Evolutionary conservation across 2,888 invertebrate species (phyloP).

Genomic region (Ennomos erosarius): DNA sequence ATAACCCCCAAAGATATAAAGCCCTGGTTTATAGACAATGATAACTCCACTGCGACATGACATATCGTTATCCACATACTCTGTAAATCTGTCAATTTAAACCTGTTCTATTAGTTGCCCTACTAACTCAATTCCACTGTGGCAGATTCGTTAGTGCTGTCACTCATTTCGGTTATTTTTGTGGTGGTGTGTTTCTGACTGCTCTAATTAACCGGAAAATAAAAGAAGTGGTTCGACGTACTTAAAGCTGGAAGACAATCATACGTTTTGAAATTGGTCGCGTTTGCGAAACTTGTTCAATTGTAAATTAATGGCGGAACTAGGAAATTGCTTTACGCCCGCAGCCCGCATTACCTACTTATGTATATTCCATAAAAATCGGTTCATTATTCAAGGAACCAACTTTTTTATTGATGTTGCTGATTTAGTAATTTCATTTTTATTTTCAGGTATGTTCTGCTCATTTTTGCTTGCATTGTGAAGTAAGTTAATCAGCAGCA

Average conservation of each 20-base stretch:
- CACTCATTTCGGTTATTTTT: slow-evolving; percentile 30
- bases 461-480: not conserved
- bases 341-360: too few species aligned
- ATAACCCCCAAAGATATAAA: too few species aligned
- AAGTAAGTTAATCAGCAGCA: too few species aligned
- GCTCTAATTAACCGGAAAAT: slow-evolving; percentile 22
- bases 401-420: not conserved
- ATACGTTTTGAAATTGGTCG: not conserved
- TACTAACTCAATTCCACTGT: slow-evolving; percentile 13
- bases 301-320: too few species aligned
- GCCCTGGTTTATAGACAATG: too few species aligned
- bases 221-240: slow-evolving; percentile 12
- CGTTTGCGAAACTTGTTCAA: too few species aligned
- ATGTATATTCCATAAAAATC: too few species aligned
- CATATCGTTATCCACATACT: too few species aligned
- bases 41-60: too few species aligned
- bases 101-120: not conserved
- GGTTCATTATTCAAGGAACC: too few species aligned
- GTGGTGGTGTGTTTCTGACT: slow-evolving; percentile 16
- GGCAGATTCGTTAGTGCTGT: slow-evolving; percentile 26
- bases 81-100: too few species aligned
- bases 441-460: slow-evolving; percentile 17
- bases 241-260: slow-evolving; percentile 5
- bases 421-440: slow-evolving; percentile 2
- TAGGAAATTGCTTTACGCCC: too few species aligned